Evolutionary conservation across 2,888 invertebrate species (phyloP), one percentile per base, ranked within the genome.

Genomic region (Acrocyrtus sp.): DNA sequence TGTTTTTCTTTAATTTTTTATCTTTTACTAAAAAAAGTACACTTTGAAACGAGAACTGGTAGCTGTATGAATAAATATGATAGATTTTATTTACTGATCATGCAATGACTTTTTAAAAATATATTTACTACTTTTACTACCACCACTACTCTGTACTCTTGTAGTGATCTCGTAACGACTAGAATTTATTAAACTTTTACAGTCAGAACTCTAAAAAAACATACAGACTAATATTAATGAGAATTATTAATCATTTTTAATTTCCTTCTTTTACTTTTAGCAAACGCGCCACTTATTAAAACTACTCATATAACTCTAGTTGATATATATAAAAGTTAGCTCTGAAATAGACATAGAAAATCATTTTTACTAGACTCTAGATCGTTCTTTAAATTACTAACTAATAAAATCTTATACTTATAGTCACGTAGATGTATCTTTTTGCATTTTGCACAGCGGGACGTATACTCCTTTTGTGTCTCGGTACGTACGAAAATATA

Each of bases 351-450:
- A 34, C 12, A 34, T 34, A 34, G 5, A 34, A 34, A 34, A 8
- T 34, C 34, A 12, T 8, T 34, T 47, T 41, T 56, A 47, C 24
- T 26, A 50, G 50, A 39, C 41, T 17, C 47, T 69, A 69, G 61
- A 60, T 68, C 12, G 19, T 57, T 57, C 63, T 54, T n/a, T n/a
- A n/a, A n/a, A 56, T 56, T 69, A 63, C 57, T 70, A 69, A 61
- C 53, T 63, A 58, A 41, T 70, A 63, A 12, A n/a, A n/a, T n/a
- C n/a, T 34, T 12, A 34, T 12, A 34, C 12, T 34, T n/a, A n/a
- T n/a, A n/a, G 69, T 70, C 70, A 70, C 70, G 70, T 70, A 70
- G 63, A n/a, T n/a, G n/a, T n/a, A n/a, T n/a, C n/a, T 58, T 53
- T 57, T 70, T 70, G 63, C 70, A 70, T 58, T n/a, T 45, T 70